Conservation (phyloP, 2,888 invertebrate genomes). For the Galerucella pusilla region DNA sequence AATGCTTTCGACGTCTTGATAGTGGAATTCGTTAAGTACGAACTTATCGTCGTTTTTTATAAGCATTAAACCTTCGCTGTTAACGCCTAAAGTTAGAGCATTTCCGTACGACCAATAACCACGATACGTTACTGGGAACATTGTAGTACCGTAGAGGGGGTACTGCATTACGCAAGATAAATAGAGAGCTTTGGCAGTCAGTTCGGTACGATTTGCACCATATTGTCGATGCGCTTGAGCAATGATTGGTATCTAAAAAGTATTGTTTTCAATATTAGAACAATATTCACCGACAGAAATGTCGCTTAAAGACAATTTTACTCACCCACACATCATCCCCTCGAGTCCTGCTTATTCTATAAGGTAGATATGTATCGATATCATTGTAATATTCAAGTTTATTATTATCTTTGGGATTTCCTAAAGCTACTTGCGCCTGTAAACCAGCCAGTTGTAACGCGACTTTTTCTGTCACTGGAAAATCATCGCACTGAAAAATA, state of each 20-base stretch:
- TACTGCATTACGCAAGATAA: slow-evolving; percentile 97
- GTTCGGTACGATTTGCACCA: slow-evolving; percentile 90
- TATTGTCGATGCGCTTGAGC: slow-evolving; percentile 91
- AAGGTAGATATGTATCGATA: slow-evolving; percentile 91
- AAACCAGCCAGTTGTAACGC: slow-evolving; percentile 93
- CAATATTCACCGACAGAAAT: neutral
- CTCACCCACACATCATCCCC: slow-evolving; percentile 86
- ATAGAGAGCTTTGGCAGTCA: slow-evolving; percentile 93
- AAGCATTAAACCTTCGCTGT: slow-evolving; percentile 89
- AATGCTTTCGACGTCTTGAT: slow-evolving; percentile 88
- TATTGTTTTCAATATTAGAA: neutral
- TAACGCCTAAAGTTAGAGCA: slow-evolving; percentile 83
- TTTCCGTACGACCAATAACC: slow-evolving; percentile 93
- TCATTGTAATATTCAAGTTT: slow-evolving; percentile 89
- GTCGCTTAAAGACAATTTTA: slow-evolving; percentile 29
- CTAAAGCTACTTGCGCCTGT: slow-evolving; percentile 94
- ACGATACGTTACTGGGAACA: slow-evolving; percentile 84
- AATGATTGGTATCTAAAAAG: slow-evolving; percentile 76
- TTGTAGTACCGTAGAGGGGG: slow-evolving; percentile 73
- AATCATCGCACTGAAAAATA: slow-evolving; percentile 83
- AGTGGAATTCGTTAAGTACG: slow-evolving; percentile 90
- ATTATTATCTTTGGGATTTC: slow-evolving; percentile 82
- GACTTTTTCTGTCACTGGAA: slow-evolving; percentile 94
- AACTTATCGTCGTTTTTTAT: slow-evolving; percentile 93
- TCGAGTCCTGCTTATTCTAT: slow-evolving; percentile 80